Evolutionary conservation across 2,113 vertebrate genomes (phyloP).

Genomic region (Sturnira hondurensis): DNA sequence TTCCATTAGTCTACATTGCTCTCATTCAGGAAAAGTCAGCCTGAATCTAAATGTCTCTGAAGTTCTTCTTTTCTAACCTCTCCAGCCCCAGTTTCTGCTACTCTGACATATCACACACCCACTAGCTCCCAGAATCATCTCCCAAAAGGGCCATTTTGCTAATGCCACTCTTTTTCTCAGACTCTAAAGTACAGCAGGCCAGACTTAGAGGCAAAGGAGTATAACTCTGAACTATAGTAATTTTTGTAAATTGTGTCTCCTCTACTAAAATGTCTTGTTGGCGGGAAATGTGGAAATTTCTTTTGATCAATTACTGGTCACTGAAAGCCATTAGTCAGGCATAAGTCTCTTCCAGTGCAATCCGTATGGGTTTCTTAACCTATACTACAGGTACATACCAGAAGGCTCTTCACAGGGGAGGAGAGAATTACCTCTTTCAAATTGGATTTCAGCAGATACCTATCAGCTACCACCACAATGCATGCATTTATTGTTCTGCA

Average conservation of each 20-base stretch:
- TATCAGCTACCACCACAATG: neutral
- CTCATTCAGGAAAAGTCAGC: neutral
- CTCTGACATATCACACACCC: neutral
- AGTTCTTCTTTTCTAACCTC: neutral
- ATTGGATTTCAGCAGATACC: neutral
- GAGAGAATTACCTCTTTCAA: neutral
- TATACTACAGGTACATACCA: neutral
- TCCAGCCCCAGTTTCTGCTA: neutral
- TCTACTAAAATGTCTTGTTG: neutral
- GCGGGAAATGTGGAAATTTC: neutral
- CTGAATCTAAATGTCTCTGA: neutral
- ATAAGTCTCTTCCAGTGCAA: neutral
- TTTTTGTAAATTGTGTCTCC: neutral
- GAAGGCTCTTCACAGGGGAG: neutral
- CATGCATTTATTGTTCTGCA: neutral
- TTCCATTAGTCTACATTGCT: neutral
- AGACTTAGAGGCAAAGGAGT: neutral
- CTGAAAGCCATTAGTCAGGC: neutral
- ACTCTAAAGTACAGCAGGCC: neutral
- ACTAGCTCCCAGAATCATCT: neutral
- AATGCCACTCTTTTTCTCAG: conserved; percentile 23
- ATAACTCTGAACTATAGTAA: neutral
- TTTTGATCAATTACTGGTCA: conserved; percentile 35
- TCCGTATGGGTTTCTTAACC: neutral
- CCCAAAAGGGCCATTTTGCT: conserved; percentile 29